Evolutionary conservation across 2,797 vertebrate genomes (phyloP).

Genomic region (Chaetophractus vellerosus): DNA sequence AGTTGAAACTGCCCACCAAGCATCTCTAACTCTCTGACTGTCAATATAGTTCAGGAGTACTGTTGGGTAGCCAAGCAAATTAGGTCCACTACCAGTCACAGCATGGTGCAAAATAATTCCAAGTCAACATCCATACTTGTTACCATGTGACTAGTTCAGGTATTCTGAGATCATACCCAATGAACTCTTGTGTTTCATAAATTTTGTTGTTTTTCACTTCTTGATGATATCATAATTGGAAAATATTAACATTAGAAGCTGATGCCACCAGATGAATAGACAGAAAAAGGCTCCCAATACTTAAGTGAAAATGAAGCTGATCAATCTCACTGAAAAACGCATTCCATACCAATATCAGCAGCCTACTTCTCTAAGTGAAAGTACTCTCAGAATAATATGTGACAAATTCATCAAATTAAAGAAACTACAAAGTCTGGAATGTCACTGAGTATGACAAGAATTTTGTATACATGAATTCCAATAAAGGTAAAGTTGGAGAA

Average conservation of each 20-base stretch:
- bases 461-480: conserved; percentile 38
- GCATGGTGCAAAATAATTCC: not conserved
- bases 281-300: conserved; percentile 34
- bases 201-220: conserved; percentile 36
- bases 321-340: conserved; percentile 29
- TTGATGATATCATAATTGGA: not conserved
- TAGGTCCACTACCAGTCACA: not conserved
- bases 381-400: conserved; percentile 28
- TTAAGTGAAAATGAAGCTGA: conserved; percentile 28
- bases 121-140: not conserved
- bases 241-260: conserved; percentile 8
- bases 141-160: not conserved
- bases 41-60: not conserved
- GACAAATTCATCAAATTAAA: conserved; percentile 50
- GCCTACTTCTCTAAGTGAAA: not conserved
- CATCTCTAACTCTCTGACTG: conserved; percentile 12
- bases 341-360: conserved; percentile 10
- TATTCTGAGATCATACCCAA: not conserved
- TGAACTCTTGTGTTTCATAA: not conserved
- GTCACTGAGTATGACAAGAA: conserved; percentile 13
- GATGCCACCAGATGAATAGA: conserved; percentile 2
- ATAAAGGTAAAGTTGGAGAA: not conserved
- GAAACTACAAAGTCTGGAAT: not conserved
- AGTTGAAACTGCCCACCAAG: not conserved
- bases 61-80: not conserved